Base-by-base conservation (phyloP, 2,888 invertebrate genomes). In the Allolobophora icterica region DNA sequence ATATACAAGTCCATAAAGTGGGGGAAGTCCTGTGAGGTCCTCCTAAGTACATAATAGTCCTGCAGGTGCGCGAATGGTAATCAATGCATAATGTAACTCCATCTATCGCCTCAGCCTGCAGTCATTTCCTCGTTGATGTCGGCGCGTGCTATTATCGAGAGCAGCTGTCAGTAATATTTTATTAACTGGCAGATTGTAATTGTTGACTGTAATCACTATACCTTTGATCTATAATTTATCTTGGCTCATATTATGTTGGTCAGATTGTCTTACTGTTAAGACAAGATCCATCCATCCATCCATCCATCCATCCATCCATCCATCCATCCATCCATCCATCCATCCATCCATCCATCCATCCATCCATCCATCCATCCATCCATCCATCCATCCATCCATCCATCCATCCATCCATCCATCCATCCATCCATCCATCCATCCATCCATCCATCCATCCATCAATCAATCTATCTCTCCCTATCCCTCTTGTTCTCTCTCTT, bases 111-210 rank as follows among this genome's bases (percentile, higher is more conserved):
- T n/a, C 8, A 30, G 5, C n/a, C 13, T n/a, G 71, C 71, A n/a
- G n/a, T n/a, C 17, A 8, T 71, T 71, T 71, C 0, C 30, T n/a
- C n/a, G 15, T n/a, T n/a, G 1, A 71, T n/a, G 8, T 1, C 8
- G 30, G n/a, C n/a, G 71, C 11, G n/a, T 71, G 71, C 30, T n/a
- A 13, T 30, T 8, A n/a, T n/a, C 30, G n/a, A 71, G 71, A 71
- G n/a, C 71, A 71, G n/a, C 71, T 71, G 52, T 24, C 71, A n/a
- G 30, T 71, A 17, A 71, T 71, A 71, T 13, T 52, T 52, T 24
- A 71, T 71, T n/a, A 71, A 71, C n/a, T 71, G 71, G 8, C n/a
- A 71, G 71, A n/a, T 71, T 71, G 71, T 71, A 71, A 71, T 71
- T n/a, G 71, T 8, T 0, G 71, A n/a, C 71, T 71, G 3, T n/a